phyloP scores from a whole-genome alignment of 2,888 invertebrate genomes.

The Caenorhabditis macrosperma region DNA sequence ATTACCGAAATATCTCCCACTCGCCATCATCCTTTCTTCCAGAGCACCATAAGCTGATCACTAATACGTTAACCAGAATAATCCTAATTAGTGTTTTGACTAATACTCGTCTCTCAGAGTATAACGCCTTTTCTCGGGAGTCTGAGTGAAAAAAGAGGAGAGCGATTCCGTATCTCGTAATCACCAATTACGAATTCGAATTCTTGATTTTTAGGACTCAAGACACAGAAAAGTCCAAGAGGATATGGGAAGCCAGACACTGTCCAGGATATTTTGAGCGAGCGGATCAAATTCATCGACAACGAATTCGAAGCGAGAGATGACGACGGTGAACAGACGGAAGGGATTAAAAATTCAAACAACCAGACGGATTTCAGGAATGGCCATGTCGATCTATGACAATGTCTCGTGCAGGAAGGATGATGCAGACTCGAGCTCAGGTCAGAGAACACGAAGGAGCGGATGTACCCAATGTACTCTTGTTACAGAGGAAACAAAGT shows the following conservation, averaged over 20 bases:
- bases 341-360: constrained; percentile 21
- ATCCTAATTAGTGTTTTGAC: constrained; percentile 34
- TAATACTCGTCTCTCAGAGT: constrained; percentile 13
- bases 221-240: constrained; percentile 45
- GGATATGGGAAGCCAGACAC: constrained; percentile 50
- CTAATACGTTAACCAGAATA: constrained; percentile 28
- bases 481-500: constrained; percentile 53
- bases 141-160: not conserved
- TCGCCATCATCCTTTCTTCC: not conserved
- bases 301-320: constrained; percentile 57
- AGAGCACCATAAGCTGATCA: constrained; percentile 22
- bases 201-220: constrained; percentile 42
- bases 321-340: constrained; percentile 43
- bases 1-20: constrained; percentile 25
- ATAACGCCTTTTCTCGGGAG: not conserved
- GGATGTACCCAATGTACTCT: not conserved
- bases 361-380: constrained; percentile 38
- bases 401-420: constrained; percentile 57
- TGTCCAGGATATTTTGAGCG: constrained; percentile 57
- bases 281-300: constrained; percentile 60
- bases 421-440: constrained; percentile 50
- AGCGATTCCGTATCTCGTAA: not conserved
- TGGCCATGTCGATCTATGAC: constrained; percentile 61
- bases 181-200: constrained; percentile 8
- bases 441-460: constrained; percentile 12